Conservation (phyloP, 2,113 vertebrate species). For the Mus pahari region DNA sequence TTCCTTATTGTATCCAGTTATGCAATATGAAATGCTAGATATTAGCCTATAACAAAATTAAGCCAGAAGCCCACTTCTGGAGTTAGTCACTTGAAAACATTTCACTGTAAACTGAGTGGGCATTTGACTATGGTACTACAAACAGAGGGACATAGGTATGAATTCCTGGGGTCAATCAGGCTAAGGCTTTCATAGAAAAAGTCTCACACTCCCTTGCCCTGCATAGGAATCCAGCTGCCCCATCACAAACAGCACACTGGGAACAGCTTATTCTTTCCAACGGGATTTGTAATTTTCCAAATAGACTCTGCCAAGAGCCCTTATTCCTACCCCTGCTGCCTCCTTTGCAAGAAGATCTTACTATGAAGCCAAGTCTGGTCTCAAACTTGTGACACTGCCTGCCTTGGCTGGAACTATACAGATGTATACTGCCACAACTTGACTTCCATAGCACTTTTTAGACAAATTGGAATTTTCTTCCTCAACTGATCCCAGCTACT, state of each 20-base stretch:
- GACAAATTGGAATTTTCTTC: constrained; percentile 61
- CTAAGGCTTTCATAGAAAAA: constrained; percentile 63
- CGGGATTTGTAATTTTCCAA: constrained; percentile 72
- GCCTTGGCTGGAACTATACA: neutral
- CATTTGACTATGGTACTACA: constrained; percentile 42
- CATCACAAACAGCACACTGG: constrained; percentile 1
- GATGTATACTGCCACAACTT: neutral
- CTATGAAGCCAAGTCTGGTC: neutral
- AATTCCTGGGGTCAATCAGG: constrained; percentile 42
- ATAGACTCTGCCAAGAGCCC: constrained; percentile 51
- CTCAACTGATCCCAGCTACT: constrained; percentile 41
- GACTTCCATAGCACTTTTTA: constrained; percentile 6
- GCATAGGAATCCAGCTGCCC: constrained; percentile 49
- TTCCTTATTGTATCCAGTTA: neutral
- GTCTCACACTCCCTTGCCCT: constrained; percentile 35
- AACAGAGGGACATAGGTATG: neutral
- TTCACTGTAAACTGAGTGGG: constrained; percentile 48
- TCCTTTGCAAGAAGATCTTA: neutral
- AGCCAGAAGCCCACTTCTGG: constrained; percentile 40
- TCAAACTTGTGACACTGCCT: neutral
- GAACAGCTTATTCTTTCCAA: constrained; percentile 39
- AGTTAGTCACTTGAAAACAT: constrained; percentile 44
- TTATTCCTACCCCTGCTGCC: neutral
- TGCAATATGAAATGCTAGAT: neutral
- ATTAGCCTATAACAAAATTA: neutral